Base-by-base conservation (phyloP, 2,888 invertebrate genomes). In the Spialia ferax region DNA sequence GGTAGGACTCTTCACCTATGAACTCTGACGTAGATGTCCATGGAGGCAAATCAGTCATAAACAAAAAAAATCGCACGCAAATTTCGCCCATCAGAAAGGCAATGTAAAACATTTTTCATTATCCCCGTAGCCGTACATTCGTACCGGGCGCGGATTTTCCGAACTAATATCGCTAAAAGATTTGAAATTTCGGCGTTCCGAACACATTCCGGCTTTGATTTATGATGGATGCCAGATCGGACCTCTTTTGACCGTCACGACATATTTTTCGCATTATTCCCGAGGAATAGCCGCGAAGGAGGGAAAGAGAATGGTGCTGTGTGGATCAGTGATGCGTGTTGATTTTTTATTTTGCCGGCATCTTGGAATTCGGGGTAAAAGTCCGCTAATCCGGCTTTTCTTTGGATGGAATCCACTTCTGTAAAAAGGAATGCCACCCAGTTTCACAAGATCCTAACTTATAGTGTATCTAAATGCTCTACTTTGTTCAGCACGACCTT, bases 231-330 rank as follows among this genome's bases (percentile, higher is more conserved):
- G 78, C 72, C 71, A 61, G 63, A 72, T 23, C 54, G 66, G 74
- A 77, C 75, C 79, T 68, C 70, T 67, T 72, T 73, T 75, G 72
- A 69, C 70, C 72, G 70, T 68, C 69, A 76, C 78, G 81, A 84
- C 85, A 87, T 81, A 86, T 85, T 85, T 85, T 82, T 81, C 83
- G 79, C 86, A 87, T 86, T 86, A 85, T 80, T 73, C 75, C 74
- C 52, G 7, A 4, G 23, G 13, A 79, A 76, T 67, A 67, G 67
- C 61, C 29, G 48, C 45, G 18, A 61, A 61, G 67, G 23, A 18
- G 13, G 23, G 29, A 59, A 50, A 29, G 54, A 67, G 66, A 66
- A 66, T 45, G 60, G 54, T 35, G 75, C 73, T 76, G 75, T 72
- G 74, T 74, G 70, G 78, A 76, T 80, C 81, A 75, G 75, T 77